Conservation (phyloP, 2,113 vertebrate species). For the Trochalopteron elliotii region DNA sequence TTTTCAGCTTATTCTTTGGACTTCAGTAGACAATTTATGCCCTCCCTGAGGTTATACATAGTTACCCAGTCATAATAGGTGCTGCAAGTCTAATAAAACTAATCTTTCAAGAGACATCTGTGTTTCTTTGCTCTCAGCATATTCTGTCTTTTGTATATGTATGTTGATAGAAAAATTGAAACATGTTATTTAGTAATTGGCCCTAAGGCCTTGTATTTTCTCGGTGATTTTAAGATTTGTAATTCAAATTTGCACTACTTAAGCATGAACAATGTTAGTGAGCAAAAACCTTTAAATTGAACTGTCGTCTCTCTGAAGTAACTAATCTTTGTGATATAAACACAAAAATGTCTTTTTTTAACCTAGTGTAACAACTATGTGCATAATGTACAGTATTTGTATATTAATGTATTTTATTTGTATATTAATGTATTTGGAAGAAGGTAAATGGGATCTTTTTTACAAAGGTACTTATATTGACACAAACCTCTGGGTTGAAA, state of each 20-base stretch:
- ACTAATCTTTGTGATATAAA: not conserved
- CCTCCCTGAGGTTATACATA: not conserved
- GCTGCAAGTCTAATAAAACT: not conserved
- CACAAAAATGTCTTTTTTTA: not conserved
- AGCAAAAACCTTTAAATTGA: not conserved
- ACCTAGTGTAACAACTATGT: not conserved
- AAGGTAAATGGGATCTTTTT: not conserved
- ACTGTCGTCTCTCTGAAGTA: not conserved
- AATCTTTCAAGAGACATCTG: not conserved
- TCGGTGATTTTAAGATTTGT: not conserved
- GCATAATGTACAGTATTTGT: not conserved
- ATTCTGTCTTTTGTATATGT: not conserved
- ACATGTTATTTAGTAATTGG: not conserved
- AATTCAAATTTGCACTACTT: slow-evolving; percentile 9
- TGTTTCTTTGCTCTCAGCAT: slow-evolving; percentile 16
- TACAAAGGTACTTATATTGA: not conserved
- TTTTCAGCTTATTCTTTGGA: not conserved
- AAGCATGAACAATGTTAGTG: not conserved
- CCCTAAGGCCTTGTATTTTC: not conserved
- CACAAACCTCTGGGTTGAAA: not conserved
- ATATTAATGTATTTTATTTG: not conserved
- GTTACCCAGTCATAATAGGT: not conserved
- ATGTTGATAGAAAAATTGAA: not conserved
- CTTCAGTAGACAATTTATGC: not conserved
- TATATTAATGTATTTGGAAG: not conserved